These are phyloP conservation scores for Siderastrea radians DNA, from an alignment of 92 coral and sea anemone species.

Conservation along the genomic window DNA sequence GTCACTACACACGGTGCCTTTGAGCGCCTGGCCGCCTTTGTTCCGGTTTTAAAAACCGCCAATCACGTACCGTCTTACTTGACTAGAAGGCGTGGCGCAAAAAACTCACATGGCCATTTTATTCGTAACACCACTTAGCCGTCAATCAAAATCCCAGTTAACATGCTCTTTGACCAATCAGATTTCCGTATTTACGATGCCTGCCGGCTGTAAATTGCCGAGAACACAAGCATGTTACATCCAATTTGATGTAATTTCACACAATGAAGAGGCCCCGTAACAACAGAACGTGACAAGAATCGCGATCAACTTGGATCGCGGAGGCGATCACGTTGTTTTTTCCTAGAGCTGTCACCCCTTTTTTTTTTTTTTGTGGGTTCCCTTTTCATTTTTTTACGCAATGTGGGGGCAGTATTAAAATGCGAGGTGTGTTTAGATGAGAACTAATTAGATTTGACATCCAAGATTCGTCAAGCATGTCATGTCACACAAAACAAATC, in stretches of 20 bases:
- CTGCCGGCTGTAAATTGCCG: constrained; percentile 44
- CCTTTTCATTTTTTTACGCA: not conserved
- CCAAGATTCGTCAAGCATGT: constrained; percentile 31
- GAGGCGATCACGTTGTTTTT: not conserved
- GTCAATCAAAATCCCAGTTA: constrained; percentile 83
- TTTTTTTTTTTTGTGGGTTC: not conserved
- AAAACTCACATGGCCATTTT: constrained; percentile 77
- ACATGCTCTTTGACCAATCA: constrained; percentile 54
- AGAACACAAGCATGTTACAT: constrained; percentile 50
- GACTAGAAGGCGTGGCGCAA: constrained; percentile 75
- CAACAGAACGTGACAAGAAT: constrained; percentile 48
- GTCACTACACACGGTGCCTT: constrained; percentile 55
- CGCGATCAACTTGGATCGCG: constrained; percentile 28
- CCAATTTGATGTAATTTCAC: constrained; percentile 32
- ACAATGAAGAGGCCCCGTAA: constrained; percentile 11
- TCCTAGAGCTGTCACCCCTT: constrained; percentile 9
- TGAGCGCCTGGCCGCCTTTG: constrained; percentile 64
- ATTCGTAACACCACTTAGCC: constrained; percentile 77
- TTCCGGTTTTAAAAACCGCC: constrained; percentile 69
- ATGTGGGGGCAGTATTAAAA: not conserved
- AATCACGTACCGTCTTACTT: constrained; percentile 70
- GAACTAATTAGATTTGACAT: constrained; percentile 37
- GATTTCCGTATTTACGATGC: constrained; percentile 29
- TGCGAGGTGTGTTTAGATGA: not conserved
- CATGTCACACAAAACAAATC: constrained; percentile 40